Evolutionary conservation across 1,140 invertebrate species (phyloP), one percentile per base, ranked within the genome.

Genomic region (Achatina immaculata): DNA sequence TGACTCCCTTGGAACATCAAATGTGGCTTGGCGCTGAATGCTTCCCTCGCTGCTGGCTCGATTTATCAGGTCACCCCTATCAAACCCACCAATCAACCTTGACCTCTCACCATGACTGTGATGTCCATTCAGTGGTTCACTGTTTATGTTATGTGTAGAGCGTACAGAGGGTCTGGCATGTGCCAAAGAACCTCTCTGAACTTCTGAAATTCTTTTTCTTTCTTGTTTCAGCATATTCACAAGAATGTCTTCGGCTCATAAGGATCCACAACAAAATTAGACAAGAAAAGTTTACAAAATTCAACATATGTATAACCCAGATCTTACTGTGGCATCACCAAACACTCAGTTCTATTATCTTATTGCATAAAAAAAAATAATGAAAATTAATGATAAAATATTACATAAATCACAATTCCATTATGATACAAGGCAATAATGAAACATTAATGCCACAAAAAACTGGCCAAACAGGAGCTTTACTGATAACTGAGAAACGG

Each of bases 221-320:
- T 91, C 91, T 83, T 90, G 91, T 83, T 91, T 91, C 48, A 91
- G 81, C 91, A 91, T 91, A 74, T 88, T 88, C 16, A 91, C 90
- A 16, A 92, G 83, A 81, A 91, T 91, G 78, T 91, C 89, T 91
- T 36, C 6, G 3, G 16, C 34, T 34, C 80, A 84, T 82, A 87
- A 88, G 81, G 81, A 83, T 72, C 68, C 16, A 48, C 51, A 24
- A 78, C 58, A 62, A 71, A 16, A 78, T 68, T 34, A 40, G 45
- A 48, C 45, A 48, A 48, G 7, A 48, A 48, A 19, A 19, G 45
- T 19, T 48, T n/a, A n/a, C n/a, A n/a, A n/a, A n/a, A n/a, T n/a
- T n/a, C n/a, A n/a, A n/a, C n/a, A n/a, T n/a, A n/a, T n/a, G n/a
- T n/a, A n/a, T n/a, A n/a, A n/a, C n/a, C n/a, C n/a, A n/a, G n/a